Conservation (phyloP, 2,797 vertebrate species). For the Phoxinus dragarum region DNA sequence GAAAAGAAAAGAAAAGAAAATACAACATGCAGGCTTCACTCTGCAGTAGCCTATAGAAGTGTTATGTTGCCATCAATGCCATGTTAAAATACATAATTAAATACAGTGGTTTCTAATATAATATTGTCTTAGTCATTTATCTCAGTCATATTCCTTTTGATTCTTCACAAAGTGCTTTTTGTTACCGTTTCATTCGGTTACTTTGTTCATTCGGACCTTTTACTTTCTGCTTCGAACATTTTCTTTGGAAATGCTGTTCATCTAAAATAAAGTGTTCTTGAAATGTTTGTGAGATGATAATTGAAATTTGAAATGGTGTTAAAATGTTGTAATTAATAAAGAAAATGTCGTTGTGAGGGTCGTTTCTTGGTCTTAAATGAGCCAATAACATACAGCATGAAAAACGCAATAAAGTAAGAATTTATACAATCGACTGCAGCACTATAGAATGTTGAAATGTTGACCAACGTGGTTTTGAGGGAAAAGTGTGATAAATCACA, state of each 20-base stretch:
- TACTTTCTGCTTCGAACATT: background rate
- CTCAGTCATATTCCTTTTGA: background rate
- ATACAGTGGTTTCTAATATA: background rate
- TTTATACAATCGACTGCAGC: background rate
- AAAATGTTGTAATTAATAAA: slow-evolving; percentile 2
- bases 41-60: background rate
- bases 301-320: background rate
- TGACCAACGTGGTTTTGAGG: background rate
- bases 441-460: background rate
- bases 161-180: background rate
- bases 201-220: background rate
- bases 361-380: background rate
- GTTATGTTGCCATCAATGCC: background rate
- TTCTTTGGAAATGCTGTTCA: background rate
- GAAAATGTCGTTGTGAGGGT: background rate
- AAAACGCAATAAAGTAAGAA: background rate
- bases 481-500: background rate
- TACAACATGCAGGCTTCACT: background rate
- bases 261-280: background rate
- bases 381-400: background rate
- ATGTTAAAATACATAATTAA: background rate
- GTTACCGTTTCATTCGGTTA: background rate
- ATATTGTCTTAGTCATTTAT: background rate
- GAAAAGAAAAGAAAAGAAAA: background rate
- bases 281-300: background rate